Evolutionary conservation across 2,113 vertebrate genomes (phyloP).

Genomic region (Callochromis pleurospilus): DNA sequence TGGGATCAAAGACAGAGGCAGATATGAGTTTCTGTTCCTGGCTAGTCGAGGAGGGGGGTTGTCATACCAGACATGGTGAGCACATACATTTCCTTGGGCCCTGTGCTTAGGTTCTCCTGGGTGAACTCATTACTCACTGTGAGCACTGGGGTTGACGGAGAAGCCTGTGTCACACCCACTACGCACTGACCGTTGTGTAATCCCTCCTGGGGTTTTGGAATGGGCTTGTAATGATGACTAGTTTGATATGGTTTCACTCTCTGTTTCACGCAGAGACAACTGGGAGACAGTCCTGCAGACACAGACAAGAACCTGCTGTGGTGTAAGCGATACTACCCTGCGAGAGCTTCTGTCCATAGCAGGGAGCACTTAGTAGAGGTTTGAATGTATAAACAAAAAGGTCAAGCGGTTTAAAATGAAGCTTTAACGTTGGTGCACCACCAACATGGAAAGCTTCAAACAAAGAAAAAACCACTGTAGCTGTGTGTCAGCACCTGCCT

Average conservation of each 20-base stretch:
- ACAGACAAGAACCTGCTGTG: conserved; percentile 26
- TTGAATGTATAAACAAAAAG: neutral
- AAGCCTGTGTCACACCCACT: conserved; percentile 55
- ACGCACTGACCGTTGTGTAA: conserved; percentile 52
- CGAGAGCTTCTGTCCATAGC: conserved; percentile 25
- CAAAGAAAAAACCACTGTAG: neutral
- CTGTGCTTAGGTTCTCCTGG: conserved; percentile 50
- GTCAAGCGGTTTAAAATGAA: neutral
- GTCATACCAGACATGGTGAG: conserved; percentile 68
- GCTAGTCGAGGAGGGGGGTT: conserved; percentile 42
- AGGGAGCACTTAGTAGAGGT: neutral
- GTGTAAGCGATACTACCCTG: conserved; percentile 22
- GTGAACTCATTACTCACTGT: conserved; percentile 64
- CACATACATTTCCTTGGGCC: conserved; percentile 61
- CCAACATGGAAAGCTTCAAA: neutral
- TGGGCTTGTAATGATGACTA: conserved; percentile 62
- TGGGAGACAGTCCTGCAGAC: conserved; percentile 26
- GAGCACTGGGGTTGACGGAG: conserved; percentile 36
- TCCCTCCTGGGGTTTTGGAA: conserved; percentile 62
- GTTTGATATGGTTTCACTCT: conserved; percentile 57
- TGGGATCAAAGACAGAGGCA: conserved; percentile 49
- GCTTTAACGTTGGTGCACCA: neutral
- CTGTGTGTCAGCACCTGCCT: neutral
- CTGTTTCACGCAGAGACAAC: conserved; percentile 10
- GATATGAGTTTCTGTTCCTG: conserved; percentile 63